These are phyloP conservation scores for Petrocephalus zakoni DNA, from an alignment of 2,113 vertebrate species.

Conservation along the genomic window DNA sequence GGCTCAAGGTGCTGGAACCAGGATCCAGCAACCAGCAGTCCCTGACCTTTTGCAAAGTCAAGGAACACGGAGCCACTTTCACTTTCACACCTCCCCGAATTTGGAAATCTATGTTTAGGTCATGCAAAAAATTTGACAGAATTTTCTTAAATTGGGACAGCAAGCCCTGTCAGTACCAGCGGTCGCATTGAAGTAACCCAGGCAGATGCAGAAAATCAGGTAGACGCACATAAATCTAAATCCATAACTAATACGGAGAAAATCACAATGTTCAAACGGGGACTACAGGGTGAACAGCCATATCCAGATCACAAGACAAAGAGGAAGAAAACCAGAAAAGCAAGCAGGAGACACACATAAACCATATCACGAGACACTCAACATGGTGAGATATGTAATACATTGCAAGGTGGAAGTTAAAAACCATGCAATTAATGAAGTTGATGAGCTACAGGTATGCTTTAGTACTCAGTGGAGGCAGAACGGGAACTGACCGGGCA, in stretches of 20 bases:
- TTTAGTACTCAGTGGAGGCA: not conserved
- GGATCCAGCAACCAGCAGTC: too few relatives aligned
- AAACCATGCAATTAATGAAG: not conserved
- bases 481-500: not conserved
- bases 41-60: too few relatives aligned
- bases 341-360: not conserved
- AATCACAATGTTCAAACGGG: not conserved
- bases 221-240: not conserved
- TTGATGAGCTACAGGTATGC: not conserved
- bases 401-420: not conserved
- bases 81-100: not conserved
- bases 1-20: too few relatives aligned
- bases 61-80: too few relatives aligned
- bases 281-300: not conserved
- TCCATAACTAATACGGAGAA: not conserved
- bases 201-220: not conserved
- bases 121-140: not conserved
- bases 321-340: not conserved
- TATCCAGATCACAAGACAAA: not conserved
- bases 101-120: not conserved
- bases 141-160: not conserved
- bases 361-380: not conserved
- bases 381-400: not conserved
- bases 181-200: too few relatives aligned
- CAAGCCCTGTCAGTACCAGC: too few relatives aligned